Base-by-base conservation (phyloP, 2,113 vertebrate genomes). In the Balaeniceps rex region DNA sequence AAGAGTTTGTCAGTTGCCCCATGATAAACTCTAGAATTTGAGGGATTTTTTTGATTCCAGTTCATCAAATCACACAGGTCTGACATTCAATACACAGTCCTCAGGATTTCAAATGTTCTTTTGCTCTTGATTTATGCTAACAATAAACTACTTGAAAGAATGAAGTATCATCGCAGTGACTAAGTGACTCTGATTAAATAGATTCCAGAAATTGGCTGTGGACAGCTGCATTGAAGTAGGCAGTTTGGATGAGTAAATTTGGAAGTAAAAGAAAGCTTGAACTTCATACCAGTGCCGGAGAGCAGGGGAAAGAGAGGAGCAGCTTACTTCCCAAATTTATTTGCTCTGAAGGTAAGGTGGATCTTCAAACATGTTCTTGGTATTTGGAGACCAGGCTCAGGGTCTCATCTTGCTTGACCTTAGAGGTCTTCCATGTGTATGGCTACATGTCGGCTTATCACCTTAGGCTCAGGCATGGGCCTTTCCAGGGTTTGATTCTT, bases 1-100 rank as follows among this genome's bases (percentile, higher is more conserved):
- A 96, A 95, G 95, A 97, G 76, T 96, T 96, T 80, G 92, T 97
- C 96, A 96, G 88, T 46, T 93, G 75, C 52, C 71, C 86, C 72
- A 84, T 82, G 40, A 97, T 95, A 97, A 98, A 96, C 88, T 92
- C 84, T 40, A 92, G 55, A 81, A 88, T 91, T 94, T 94, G 86
- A 68, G 74, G 70, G 38, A 57, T 54, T 76, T 93, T 68, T 93
- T 94, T 94, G 78, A 91, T 85, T 51, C 49, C 55, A 83, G 74
- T 88, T 96, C 78, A 91, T 90, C 95, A 96, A 83, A 95, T 94
- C 68, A 63, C 46, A 74, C 13, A 80, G 64, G n/a, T 94, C 78
- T 96, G 89, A 78, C 87, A 89, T 94, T 93, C 75, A 87, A 49
- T 82, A 90, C 0, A 1, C 42, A 70, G 38, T 93, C 78, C 78